Percentiles rank a stretch among this genome's conserved stretches.
Conservation (phyloP, 1,140 invertebrate genomes). For the Galleria mellonella region DNA sequence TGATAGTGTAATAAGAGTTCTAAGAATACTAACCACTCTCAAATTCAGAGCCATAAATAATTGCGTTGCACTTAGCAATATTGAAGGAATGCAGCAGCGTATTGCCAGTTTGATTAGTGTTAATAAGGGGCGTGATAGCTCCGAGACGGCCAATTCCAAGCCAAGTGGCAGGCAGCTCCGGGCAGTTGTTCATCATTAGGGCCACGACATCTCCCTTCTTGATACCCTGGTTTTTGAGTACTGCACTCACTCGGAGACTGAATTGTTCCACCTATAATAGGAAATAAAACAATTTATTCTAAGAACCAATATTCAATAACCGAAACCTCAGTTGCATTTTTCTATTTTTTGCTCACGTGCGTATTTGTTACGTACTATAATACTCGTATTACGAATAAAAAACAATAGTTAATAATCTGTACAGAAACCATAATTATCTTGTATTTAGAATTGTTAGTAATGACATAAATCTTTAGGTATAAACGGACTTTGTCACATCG, state of each 20-base stretch:
- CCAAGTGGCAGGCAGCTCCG: conserved; percentile 92
- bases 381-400: no score
- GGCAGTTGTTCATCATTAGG: conserved; percentile 90
- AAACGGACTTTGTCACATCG: no score
- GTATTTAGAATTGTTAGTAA: no score
- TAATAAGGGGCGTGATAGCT: conserved; percentile 91
- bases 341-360: no score
- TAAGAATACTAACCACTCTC: conserved; percentile 30
- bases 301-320: no score
- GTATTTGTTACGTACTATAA: no score
- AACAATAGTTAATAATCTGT: no score
- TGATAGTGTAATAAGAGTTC: no score
- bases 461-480: no score
- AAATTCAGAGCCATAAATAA: conserved; percentile 56
- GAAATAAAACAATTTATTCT: background rate
- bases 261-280: conserved; percentile 84
- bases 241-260: conserved; percentile 89
- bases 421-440: no score
- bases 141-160: conserved; percentile 92
- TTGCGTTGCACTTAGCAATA: conserved; percentile 74
- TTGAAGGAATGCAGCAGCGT: conserved; percentile 92
- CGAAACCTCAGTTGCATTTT: no score
- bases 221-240: conserved; percentile 85
- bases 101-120: conserved; percentile 89
- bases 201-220: conserved; percentile 90